These are phyloP conservation scores for Onychomys leucogaster DNA, from an alignment of 2,797 vertebrate genomes.

Conservation along the genomic window DNA sequence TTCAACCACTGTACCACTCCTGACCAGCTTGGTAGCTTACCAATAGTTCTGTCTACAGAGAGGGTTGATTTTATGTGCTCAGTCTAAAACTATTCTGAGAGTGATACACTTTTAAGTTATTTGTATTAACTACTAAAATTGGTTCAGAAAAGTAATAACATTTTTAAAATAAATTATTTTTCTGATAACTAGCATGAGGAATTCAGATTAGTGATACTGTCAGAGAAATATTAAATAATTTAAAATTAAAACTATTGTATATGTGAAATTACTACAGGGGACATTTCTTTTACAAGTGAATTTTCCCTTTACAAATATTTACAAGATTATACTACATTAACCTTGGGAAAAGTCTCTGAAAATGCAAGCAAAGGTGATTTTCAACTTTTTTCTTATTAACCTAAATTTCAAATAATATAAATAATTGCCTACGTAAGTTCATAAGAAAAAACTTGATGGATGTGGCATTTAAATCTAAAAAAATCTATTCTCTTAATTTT, in stretches of 20 bases:
- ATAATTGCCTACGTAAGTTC: slow-evolving; percentile 6
- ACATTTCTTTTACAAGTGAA: slow-evolving; percentile 65
- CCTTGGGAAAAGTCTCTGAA: slow-evolving; percentile 25
- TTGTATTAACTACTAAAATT: slow-evolving; percentile 59
- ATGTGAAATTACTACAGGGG: slow-evolving; percentile 47
- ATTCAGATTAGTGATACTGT: not conserved
- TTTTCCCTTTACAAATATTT: slow-evolving; percentile 65
- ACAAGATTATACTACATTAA: slow-evolving; percentile 55
- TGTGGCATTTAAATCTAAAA: slow-evolving; percentile 9
- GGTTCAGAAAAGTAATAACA: not conserved
- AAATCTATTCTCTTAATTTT: slow-evolving; percentile 4
- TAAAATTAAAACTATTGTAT: slow-evolving; percentile 37
- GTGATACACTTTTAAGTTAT: slow-evolving; percentile 35
- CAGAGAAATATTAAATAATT: slow-evolving; percentile 44
- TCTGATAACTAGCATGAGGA: slow-evolving; percentile 1
- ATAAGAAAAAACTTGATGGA: slow-evolving; percentile 29
- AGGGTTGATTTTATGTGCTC: slow-evolving; percentile 18
- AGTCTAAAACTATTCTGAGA: not conserved
- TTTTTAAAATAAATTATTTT: slow-evolving; percentile 42
- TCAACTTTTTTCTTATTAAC: slow-evolving; percentile 42
- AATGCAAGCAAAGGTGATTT: slow-evolving; percentile 60
- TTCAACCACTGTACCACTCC: not conserved
- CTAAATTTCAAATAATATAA: slow-evolving; percentile 58
- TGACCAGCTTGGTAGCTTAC: fast-evolving
- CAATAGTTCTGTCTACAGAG: not conserved